A percentile compares a stretch with the other conserved stretches of the same genome.
These are phyloP conservation scores for Agelas oroides DNA, from an alignment of 37 sponge, comb jelly and placozoan species.

Conservation along the genomic window DNA sequence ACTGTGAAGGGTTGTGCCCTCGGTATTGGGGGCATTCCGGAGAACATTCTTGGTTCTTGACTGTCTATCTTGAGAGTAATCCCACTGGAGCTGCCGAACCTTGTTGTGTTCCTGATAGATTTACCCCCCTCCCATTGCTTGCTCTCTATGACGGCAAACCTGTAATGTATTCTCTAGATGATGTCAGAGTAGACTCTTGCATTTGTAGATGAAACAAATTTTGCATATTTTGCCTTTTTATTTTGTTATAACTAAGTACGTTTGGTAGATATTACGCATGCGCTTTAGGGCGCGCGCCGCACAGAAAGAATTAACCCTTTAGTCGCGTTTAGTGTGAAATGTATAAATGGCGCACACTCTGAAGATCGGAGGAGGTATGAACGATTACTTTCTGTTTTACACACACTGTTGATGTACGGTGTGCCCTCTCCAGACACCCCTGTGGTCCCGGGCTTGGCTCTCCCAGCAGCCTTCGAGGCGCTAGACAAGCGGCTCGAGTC, in stretches of 20 bases:
- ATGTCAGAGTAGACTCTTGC: constrained; percentile 13
- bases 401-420: too few relatives aligned
- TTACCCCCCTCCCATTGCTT: neutral
- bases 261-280: too few relatives aligned
- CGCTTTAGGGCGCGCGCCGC: too few relatives aligned
- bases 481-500: constrained; percentile 65
- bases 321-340: too few relatives aligned
- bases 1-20: constrained; percentile 68
- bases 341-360: constrained; percentile 45
- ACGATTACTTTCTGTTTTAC: too few relatives aligned
- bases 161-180: neutral
- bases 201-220: constrained; percentile 31
- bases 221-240: neutral
- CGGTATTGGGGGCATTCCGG: neutral
- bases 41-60: constrained; percentile 22
- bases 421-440: neutral
- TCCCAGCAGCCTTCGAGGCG: constrained; percentile 57
- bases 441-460: constrained; percentile 57
- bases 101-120: constrained; percentile 64
- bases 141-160: neutral
- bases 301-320: too few relatives aligned
- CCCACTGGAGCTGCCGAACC: constrained; percentile 71
- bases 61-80: constrained; percentile 13
- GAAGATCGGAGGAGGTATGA: constrained; percentile 52
- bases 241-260: neutral